Conservation (phyloP, 2,113 vertebrate genomes). For the Myanophis thanlyinensis region DNA sequence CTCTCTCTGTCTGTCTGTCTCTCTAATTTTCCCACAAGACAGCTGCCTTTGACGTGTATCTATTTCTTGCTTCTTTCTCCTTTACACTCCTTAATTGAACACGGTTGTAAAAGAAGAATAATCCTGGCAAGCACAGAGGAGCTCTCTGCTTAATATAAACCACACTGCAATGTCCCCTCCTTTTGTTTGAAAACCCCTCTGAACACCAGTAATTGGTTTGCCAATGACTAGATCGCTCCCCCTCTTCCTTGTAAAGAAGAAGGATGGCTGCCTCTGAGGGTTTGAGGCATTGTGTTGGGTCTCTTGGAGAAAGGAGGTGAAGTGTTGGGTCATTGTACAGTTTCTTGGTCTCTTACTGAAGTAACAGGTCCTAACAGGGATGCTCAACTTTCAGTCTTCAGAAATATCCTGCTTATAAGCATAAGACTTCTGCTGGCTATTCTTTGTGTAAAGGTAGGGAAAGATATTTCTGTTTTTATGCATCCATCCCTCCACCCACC, state of each 20-base stretch:
- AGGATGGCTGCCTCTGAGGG: neutral
- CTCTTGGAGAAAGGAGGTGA: neutral
- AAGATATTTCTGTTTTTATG: neutral
- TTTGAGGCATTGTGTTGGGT: neutral
- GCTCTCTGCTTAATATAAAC: neutral
- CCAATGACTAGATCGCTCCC: neutral
- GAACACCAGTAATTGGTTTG: neutral
- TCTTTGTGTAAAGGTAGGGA: neutral
- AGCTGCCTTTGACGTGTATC: conserved; percentile 3
- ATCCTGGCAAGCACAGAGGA: neutral
- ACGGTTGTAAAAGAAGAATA: accelerated
- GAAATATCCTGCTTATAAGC: neutral
- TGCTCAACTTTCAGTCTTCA: neutral
- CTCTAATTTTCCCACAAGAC: neutral
- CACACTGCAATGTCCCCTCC: neutral
- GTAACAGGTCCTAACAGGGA: neutral
- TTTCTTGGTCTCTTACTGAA: neutral
- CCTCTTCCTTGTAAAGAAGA: neutral
- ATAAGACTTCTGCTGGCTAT: neutral
- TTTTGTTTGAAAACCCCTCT: neutral
- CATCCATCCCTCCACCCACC: neutral
- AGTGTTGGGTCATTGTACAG: neutral
- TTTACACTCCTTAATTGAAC: conserved; percentile 2
- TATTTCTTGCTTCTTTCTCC: conserved; percentile 18
- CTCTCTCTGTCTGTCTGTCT: neutral